Base-by-base conservation (phyloP, 2,888 invertebrate species). In the Helleia helle region DNA sequence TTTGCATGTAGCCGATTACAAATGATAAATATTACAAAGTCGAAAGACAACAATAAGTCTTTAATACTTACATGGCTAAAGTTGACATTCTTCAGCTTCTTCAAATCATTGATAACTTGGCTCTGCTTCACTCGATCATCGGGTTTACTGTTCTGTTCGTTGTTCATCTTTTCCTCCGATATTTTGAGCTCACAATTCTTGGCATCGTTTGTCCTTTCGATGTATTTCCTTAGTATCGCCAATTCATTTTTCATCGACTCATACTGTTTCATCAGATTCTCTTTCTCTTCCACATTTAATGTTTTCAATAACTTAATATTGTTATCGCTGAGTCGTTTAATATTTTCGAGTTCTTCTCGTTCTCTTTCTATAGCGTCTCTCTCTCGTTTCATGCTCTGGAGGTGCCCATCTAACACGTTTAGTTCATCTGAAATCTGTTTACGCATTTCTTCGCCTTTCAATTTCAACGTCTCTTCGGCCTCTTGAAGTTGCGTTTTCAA, bases 11-110 rank as follows among this genome's bases (percentile, higher is more conserved):
- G n/a, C n/a, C n/a, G n/a, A n/a, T n/a, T n/a, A n/a, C n/a, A n/a
- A n/a, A n/a, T n/a, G n/a, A n/a, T n/a, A n/a, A n/a, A n/a, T n/a
- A n/a, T n/a, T n/a, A n/a, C n/a, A n/a, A n/a, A n/a, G n/a, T n/a
- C n/a, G n/a, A n/a, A n/a, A n/a, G n/a, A n/a, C n/a, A n/a, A n/a
- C n/a, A n/a, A n/a, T n/a, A n/a, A n/a, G n/a, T n/a, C n/a, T n/a
- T n/a, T n/a, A n/a, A n/a, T n/a, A 39, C 41, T 30, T 43, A 80
- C 83, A 64, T 65, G 62, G 52, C 52, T 55, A 47, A 74, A 75
- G 50, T 83, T 83, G 13, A 80, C 71, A 56, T 76, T 83, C 47
- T 81, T 76, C 51, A 44, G 60, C 50, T 75, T 81, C 51, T 71
- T 80, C 45, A 83, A 62, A 60, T 83, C 71, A 41, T 83, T 83